These are phyloP conservation scores for Abrostola tripartita DNA, from an alignment of 2,888 invertebrate genomes.

Conservation along the genomic window DNA sequence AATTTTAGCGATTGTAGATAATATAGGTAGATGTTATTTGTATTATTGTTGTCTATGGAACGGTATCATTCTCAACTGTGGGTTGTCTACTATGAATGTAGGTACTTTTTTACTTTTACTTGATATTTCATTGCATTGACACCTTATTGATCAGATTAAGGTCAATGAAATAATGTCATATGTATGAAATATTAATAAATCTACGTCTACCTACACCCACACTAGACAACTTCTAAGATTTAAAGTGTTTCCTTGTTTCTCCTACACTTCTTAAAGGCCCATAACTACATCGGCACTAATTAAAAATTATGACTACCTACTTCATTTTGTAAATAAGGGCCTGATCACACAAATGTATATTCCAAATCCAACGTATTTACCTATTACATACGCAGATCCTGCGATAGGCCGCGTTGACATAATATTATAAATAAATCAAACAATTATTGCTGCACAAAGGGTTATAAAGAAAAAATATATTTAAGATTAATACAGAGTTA, in stretches of 20 bases:
- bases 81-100: conserved; percentile 28
- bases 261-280: conserved; percentile 27
- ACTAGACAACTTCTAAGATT: conserved; percentile 17
- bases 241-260: conserved; percentile 14
- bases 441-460: conserved; percentile 24
- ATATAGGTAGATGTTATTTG: conserved; percentile 78
- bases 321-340: conserved; percentile 33
- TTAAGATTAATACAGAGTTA: conserved; percentile 35
- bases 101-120: not conserved
- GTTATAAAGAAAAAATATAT: conserved; percentile 22
- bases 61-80: conserved; percentile 44
- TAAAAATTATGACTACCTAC: conserved; percentile 21
- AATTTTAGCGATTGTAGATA: conserved; percentile 79
- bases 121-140: conserved; percentile 10
- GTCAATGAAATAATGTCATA: not conserved
- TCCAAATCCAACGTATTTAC: conserved; percentile 16
- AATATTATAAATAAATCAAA: conserved; percentile 10
- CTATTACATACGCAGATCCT: conserved; percentile 17
- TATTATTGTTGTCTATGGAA: conserved; percentile 74
- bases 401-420: conserved; percentile 38
- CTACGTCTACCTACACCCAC: conserved; percentile 15
- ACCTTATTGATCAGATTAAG: not conserved
- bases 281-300: conserved; percentile 17
- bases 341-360: conserved; percentile 20
- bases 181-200: not conserved